A percentile compares a stretch with the other conserved stretches of the same genome.
Evolutionary conservation across 2,113 vertebrate species (phyloP).

Genomic region (Eudorcas thomsonii): DNA sequence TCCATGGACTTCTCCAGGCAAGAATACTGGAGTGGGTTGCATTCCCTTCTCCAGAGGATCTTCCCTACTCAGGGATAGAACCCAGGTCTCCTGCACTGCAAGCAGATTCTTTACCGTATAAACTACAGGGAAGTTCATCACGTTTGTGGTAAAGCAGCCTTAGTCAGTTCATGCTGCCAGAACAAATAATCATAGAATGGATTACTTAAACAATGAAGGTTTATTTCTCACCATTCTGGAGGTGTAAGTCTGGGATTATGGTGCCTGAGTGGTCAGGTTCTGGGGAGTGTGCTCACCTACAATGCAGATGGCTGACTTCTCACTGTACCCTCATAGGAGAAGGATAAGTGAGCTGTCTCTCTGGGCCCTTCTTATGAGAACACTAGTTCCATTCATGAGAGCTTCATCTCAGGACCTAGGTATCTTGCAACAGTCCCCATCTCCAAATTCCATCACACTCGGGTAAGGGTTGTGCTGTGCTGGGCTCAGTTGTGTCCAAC

Average conservation of each 20-base stretch:
- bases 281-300: not conserved
- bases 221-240: not conserved
- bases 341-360: not conserved
- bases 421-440: not conserved
- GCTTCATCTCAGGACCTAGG: not conserved
- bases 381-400: not conserved
- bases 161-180: not conserved
- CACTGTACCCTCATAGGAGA: not conserved
- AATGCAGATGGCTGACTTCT: not conserved
- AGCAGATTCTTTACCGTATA: not conserved
- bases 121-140: not conserved
- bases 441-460: not conserved
- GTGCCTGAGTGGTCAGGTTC: not conserved
- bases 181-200: not conserved
- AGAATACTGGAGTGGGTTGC: not conserved
- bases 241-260: not conserved
- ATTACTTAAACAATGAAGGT: not conserved
- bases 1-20: no score
- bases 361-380: not conserved
- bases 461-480: not conserved
- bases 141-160: not conserved
- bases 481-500: not conserved
- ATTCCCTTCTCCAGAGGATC: not conserved
- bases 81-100: not conserved
- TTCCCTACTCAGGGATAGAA: not conserved